A percentile compares a stretch with the other conserved stretches of the same genome.
Evolutionary conservation across 2,888 invertebrate genomes (phyloP).

Genomic region (Altica lythri): DNA sequence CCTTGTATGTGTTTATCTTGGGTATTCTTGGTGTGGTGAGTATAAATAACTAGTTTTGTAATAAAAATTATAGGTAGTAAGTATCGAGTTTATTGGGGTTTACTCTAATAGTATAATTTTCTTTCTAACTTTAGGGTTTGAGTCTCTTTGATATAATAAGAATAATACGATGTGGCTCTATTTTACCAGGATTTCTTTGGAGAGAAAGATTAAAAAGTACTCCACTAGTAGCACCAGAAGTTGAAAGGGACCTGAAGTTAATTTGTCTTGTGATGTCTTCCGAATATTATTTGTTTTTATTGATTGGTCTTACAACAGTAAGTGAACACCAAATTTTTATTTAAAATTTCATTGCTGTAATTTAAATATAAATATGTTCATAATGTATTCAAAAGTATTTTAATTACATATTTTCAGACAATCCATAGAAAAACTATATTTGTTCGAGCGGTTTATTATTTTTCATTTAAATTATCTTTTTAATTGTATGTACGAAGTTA

Average conservation of each 20-base stretch:
- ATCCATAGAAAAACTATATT: no score
- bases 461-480: no score
- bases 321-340: slow-evolving; percentile 24
- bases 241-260: slow-evolving; percentile 53
- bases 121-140: slow-evolving; percentile 44
- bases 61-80: no score
- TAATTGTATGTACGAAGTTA: no score
- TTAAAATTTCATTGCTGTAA: neutral
- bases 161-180: slow-evolving; percentile 50
- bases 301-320: slow-evolving; percentile 51
- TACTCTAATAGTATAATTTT: no score
- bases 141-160: slow-evolving; percentile 51
- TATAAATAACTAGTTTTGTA: no score
- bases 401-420: no score
- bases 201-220: slow-evolving; percentile 45
- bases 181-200: slow-evolving; percentile 48
- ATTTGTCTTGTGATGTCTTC: slow-evolving; percentile 51
- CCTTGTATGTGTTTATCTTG: slow-evolving; percentile 48
- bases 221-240: slow-evolving; percentile 46
- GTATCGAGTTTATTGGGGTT: no score
- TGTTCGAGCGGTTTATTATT: no score
- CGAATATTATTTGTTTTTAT: slow-evolving; percentile 51
- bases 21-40: slow-evolving; percentile 52
- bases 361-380: no score
- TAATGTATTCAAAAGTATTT: no score